phyloP scores from a whole-genome alignment of 2,888 invertebrate species.

The Archips crataeganus region DNA sequence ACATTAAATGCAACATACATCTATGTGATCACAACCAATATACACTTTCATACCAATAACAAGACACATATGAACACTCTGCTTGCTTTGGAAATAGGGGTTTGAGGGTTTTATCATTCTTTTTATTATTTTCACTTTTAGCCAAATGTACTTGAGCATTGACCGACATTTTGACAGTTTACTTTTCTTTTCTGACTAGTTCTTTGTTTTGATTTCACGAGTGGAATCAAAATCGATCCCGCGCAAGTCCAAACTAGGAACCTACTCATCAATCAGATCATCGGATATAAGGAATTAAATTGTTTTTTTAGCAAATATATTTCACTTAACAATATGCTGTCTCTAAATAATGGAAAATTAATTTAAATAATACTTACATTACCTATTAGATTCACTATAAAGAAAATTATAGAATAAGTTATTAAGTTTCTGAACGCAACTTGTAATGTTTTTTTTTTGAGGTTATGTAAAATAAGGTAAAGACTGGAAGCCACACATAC shows the following conservation, averaged over 20 bases:
- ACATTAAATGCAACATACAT: conserved; percentile 14
- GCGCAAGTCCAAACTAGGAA: conserved; percentile 24
- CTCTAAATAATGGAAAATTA: no score
- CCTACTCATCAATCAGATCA: neutral
- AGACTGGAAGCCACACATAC: neutral
- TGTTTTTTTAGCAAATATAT: neutral
- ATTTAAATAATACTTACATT: no score
- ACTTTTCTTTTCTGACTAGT: conserved; percentile 16
- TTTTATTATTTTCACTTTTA: conserved; percentile 80
- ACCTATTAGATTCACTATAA: no score
- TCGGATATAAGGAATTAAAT: neutral
- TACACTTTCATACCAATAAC: conserved; percentile 90
- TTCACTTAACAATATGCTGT: neutral
- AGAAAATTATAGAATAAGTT: no score
- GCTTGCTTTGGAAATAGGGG: conserved; percentile 90
- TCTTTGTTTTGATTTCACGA: conserved; percentile 41
- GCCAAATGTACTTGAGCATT: conserved; percentile 75
- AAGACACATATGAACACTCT: conserved; percentile 94
- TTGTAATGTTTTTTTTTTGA: neutral
- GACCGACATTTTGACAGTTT: conserved; percentile 76
- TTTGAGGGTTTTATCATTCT: conserved; percentile 74
- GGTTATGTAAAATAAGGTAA: neutral
- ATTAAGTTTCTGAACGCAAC: neutral
- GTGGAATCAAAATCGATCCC: conserved; percentile 38
- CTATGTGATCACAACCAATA: neutral